Evolutionary conservation across 2,888 invertebrate genomes (phyloP), one percentile per base, ranked within the genome.

Genomic region (Portevinia maculata): DNA sequence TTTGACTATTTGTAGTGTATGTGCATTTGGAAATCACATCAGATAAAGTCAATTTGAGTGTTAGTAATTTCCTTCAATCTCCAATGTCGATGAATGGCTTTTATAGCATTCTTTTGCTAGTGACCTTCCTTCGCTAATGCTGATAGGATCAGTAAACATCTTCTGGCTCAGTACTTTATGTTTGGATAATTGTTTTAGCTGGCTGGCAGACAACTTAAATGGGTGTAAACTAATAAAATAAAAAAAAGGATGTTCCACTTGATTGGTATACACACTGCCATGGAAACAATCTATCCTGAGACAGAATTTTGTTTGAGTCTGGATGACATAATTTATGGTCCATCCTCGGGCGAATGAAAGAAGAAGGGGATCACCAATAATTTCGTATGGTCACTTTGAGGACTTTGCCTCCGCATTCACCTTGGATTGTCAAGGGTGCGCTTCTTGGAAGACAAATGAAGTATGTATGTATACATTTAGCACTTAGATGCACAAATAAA

Each of bases 341-440:
- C 30, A 46, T 44, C 50, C 28, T 34, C 39, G 9, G 3, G 13
- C 57, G 48, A 55, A 64, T 19, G 24, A 13, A 3, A 44, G 53
- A 28, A 44, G 15, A 55, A 37, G 11, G 13, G 24, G 50, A 11
- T 7, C 24, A 30, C 15, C 57, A 46, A 71, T 65, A 71, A 65
- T 59, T 71, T 74, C 53, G 67, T 74, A 74, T 67, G 79, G 79
- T 79, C 74, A 79, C 74, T 79, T 79, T 79, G 74, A 74, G 79
- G 30, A 69, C 37, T 44, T 24, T 52, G 57, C 55, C 32, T 15
- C 11, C 1, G 3, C 6, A 11, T 41, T 32, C 67, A 24, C 37
- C 59, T 65, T 3, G 19, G 19, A 50, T 67, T 21, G 32, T 32
- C 21, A 57, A 57, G 50, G 34, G 67, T n/a, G 48, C 28, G 62